Evolutionary conservation across 1,140 invertebrate genomes (phyloP), one percentile per base, ranked within the genome.

Genomic region (Drosophila ogumai): DNA sequence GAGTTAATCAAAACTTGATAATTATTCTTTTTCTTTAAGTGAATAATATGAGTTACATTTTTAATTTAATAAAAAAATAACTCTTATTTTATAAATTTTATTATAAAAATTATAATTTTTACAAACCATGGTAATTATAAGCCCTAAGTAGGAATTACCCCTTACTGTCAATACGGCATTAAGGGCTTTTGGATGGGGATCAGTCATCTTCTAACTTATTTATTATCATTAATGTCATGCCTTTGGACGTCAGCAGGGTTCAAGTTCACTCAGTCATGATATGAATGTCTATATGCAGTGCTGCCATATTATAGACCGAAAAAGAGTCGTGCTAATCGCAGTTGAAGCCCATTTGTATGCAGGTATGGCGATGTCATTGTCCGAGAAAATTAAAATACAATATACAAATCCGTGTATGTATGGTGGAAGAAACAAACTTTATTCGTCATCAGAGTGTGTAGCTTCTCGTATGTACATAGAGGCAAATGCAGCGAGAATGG

Each of bases 401-500:
- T 64, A 46, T 64, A 64, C 19, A 38, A 6, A 22, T 19, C 19
- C 12, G 34, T 12, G 17, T n/a, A n/a, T 43, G 15, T 50, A 28
- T 74, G 57, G 47, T 47, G 57, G 57, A 72, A 72, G 69, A 74
- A 74, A 74, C 57, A 63, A 74, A 74, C 69, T 74, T 74, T 74
- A 74, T 74, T 74, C 68, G 43, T 69, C 60, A 64, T 74, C 69
- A 54, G 47, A 73, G 52, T 47, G n/a, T 47, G 52, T 55, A 55
- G 68, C 71, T 73, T 74, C 68, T 72, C 67, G 50, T 74, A 74
- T 74, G 49, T 74, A 74, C 57, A 74, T 63, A 63, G 41, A 74
- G 69, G 69, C 71, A 63, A 74, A 72, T 46, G 67, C 54, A 73
- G 67, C 69, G 69, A 58, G 43, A 73, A 73, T 73, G 66, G 69